Base-by-base conservation (phyloP, 2,113 vertebrate genomes). In the Centrocercus urophasianus region DNA sequence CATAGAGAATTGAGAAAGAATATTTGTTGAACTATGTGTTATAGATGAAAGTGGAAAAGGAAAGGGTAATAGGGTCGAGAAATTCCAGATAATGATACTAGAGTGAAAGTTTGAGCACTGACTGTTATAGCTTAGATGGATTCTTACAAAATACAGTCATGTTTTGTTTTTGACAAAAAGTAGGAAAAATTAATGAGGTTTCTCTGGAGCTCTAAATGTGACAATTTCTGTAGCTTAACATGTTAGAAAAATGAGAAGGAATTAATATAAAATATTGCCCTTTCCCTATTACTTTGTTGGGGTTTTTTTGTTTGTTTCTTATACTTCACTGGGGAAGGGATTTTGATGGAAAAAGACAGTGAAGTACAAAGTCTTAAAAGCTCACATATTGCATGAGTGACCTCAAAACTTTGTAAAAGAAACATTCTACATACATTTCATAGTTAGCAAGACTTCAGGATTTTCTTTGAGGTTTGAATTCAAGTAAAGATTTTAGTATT, bases 401-500 rank as follows among this genome's bases (percentile, higher is more conserved):
- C 19, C n/a, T 24, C 89, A 65, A 74, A 73, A 92, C 27, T 59
- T 54, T 27, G 11, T 70, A 43, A 73, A 43, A 32, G 8, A 83
- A 45, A 3, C 50, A 61, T 42, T 81, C 47, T 63, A 4, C 4
- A 4, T 77, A 21, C 3, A 8, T 61, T 69, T 52, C 10, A 32
- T 60, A 40, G 27, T 75, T 66, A 87, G 22, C 8, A 72, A 72
- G 14, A 42, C 7, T 47, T 77, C 3, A 63, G 1, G 4, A 74
- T 85, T 91, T 30, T 61, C 17, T 86, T 65, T 61, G 13, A 73
- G 65, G 32, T 77, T 43, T 64, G 32, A 91, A 89, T 56, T 75
- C 2, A 66, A 77, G 52, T 66, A 40, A 30, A 78, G 72, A 47
- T 48, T 54, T 16, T 24, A 48, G 4, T 73, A 43, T 81, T 81